phyloP scores from a whole-genome alignment of 2,888 invertebrate species.

The Brenthis hecate region DNA sequence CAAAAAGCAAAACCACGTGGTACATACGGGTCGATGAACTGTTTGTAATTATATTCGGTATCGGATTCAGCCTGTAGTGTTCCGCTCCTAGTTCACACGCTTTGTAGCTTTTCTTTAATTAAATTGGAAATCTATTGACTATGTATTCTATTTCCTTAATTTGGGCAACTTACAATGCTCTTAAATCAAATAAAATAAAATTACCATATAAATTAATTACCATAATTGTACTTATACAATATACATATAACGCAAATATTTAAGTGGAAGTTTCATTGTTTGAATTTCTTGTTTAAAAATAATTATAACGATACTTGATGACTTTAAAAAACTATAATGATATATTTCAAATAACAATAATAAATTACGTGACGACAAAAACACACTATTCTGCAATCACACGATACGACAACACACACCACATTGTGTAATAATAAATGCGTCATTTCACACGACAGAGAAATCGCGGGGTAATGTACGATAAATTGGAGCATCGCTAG shows the following conservation, averaged over 20 bases:
- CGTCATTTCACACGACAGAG: constrained; percentile 45
- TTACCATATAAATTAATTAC: neutral
- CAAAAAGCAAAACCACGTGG: constrained; percentile 40
- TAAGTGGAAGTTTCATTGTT: no score
- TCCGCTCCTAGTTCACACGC: constrained; percentile 38
- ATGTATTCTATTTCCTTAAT: neutral
- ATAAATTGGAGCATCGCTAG: constrained; percentile 55
- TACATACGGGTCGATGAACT: constrained; percentile 44
- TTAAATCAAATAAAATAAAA: neutral
- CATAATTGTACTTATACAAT: no score
- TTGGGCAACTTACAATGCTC: neutral
- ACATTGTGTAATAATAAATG: constrained; percentile 35
- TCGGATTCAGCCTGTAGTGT: constrained; percentile 37
- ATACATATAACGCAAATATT: no score
- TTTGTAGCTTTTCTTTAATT: constrained; percentile 21
- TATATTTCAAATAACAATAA: constrained; percentile 10
- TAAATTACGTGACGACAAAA: constrained; percentile 14
- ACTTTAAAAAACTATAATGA: constrained; percentile 6
- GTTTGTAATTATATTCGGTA: constrained; percentile 53
- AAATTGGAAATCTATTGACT: constrained; percentile 6
- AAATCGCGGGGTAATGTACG: constrained; percentile 58
- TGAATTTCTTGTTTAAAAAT: no score
- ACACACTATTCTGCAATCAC: constrained; percentile 30
- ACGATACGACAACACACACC: constrained; percentile 34
- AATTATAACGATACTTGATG: neutral